A percentile compares a stretch with the other conserved stretches of the same genome.
These are phyloP conservation scores for Euphonia xanthogaster DNA, from an alignment of 2,797 vertebrate genomes.

Conservation along the genomic window DNA sequence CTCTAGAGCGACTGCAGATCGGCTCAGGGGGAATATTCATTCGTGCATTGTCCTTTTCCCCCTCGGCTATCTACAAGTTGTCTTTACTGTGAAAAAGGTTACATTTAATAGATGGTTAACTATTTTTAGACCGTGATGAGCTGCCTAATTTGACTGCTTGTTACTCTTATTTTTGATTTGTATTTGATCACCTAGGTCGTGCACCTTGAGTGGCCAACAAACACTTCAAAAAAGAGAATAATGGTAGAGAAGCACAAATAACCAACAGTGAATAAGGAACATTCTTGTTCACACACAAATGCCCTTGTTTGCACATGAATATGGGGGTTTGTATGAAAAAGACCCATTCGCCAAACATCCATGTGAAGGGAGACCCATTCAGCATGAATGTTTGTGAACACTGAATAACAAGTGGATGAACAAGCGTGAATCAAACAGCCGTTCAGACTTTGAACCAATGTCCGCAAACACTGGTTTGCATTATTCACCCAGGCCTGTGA, in stretches of 20 bases:
- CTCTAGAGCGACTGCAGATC: not conserved
- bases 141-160: conserved; percentile 26
- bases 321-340: conserved; percentile 52
- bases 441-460: conserved; percentile 64
- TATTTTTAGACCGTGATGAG: conserved; percentile 25
- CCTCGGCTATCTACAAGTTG: not conserved
- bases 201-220: conserved; percentile 44
- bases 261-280: conserved; percentile 28
- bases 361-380: conserved; percentile 66
- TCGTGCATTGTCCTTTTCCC: not conserved
- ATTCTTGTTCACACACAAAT: conserved; percentile 58
- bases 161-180: conserved; percentile 37
- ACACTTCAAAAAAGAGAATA: conserved; percentile 20
- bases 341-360: conserved; percentile 61
- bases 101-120: not conserved
- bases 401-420: conserved; percentile 65
- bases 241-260: conserved; percentile 46
- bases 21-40: not conserved
- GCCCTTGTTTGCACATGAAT: conserved; percentile 65
- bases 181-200: conserved; percentile 53
- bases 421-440: conserved; percentile 62
- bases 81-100: not conserved
- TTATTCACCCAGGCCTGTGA: conserved; percentile 56
- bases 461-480: conserved; percentile 52
- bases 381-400: conserved; percentile 54